Evolutionary conservation across 2,113 vertebrate species (phyloP), one percentile per base, ranked within the genome.

Genomic region (Leucosticte australis): DNA sequence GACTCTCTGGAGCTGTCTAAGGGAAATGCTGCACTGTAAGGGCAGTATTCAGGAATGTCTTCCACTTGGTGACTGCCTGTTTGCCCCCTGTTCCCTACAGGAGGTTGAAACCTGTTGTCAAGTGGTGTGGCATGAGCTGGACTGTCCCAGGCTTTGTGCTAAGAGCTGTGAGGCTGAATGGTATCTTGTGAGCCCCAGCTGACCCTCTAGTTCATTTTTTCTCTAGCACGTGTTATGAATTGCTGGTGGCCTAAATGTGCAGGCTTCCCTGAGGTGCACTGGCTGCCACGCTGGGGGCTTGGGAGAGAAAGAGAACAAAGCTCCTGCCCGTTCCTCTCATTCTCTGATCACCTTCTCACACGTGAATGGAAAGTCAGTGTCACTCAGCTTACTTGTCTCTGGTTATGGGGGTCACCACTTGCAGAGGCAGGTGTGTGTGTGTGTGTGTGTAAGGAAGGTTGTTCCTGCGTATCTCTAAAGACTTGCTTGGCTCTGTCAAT

Each of bases 371-470:
- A 69, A 92, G 37, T 22, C 31, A 64, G 14, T 77, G n/a, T 7
- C 20, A 26, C 31, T 49, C n/a, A n/a, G 44, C 20, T 71, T 8
- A 19, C 15, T 82, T 20, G 35, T 50, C 9, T 56, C 27, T 57
- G 53, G 8, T 76, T 59, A 11, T 30, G 33, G 33, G 11, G 10
- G 33, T 71, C 52, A 49, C 24, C 33, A 9, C n/a, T 85, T 71
- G 69, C 26, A 18, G 24, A 16, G 13, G 3, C 0, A 1, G 6
- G 7, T 7, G 4, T 3, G 9, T 4, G 14, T 41, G 21, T 49
- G 4, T 19, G 39, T 42, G 41, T 42, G 41, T 42, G 41, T 42
- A 30, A n/a, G 10, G 13, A 37, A 82, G 15, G 23, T 56, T 64
- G 19, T 19, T 82, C 13, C 49, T 46, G 23, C 27, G 31, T 20